A percentile compares a stretch with the other conserved stretches of the same genome.
These are phyloP conservation scores for Poliocrania exsul DNA, from an alignment of 2,797 vertebrate genomes.

Conservation along the genomic window DNA sequence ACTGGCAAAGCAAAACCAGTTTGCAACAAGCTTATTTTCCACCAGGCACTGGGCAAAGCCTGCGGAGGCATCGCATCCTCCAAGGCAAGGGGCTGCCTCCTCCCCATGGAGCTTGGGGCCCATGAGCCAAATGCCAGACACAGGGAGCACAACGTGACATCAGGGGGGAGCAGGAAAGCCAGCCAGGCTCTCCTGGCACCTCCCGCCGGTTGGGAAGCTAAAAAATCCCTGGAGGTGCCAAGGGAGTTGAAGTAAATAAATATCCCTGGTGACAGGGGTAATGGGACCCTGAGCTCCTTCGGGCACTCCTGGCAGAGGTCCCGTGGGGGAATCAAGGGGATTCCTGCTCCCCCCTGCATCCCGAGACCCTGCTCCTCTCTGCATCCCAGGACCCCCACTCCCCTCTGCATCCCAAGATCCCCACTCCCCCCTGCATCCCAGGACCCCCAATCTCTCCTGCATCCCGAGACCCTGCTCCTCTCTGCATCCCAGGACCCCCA, in stretches of 20 bases:
- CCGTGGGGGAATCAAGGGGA: background rate
- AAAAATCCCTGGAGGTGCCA: background rate
- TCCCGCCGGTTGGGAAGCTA: background rate
- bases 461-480: background rate
- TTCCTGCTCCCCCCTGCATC: background rate
- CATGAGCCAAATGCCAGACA: background rate
- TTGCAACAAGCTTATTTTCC: background rate
- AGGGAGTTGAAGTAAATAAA: background rate
- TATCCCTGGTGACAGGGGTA: background rate
- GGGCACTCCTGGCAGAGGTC: fast-evolving
- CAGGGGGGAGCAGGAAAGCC: background rate
- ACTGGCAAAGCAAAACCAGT: background rate
- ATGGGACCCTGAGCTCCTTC: background rate
- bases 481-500: too few species aligned
- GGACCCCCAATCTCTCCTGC: background rate
- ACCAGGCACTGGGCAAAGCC: background rate
- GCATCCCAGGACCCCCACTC: background rate
- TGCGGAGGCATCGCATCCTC: fast-evolving
- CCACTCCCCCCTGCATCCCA: fast-evolving
- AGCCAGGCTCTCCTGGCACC: background rate
- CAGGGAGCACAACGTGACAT: background rate
- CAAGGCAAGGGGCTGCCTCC: background rate
- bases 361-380: fast-evolving
- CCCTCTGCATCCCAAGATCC: background rate
- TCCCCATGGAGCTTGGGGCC: background rate